Base-by-base conservation (phyloP, 2,797 vertebrate genomes). In the Sciurus carolinensis region DNA sequence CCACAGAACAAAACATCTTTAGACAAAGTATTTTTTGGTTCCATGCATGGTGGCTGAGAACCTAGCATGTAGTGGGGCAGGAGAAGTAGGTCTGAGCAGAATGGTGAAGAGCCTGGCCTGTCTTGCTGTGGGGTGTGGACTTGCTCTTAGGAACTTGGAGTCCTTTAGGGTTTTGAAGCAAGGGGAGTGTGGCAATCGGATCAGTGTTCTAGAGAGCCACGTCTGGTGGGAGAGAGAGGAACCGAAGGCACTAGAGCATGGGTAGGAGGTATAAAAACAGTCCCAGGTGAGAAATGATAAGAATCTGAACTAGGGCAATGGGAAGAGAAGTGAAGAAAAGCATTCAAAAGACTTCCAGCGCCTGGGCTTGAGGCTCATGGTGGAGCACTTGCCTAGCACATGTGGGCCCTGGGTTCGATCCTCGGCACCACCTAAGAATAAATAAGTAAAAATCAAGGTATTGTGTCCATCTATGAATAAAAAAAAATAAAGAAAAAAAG, bases 21-120 rank as follows among this genome's bases (percentile, higher is more conserved):
- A 94, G 75, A 87, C 11, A 66, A 79, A 66, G 12, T 6, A 44
- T 73, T 77, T 84, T 87, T 76, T 30, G 80, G 81, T 67, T 89
- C 66, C 71, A 0, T 36, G 72, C 39, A 1, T 11, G 18, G 36
- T 86, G 59, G 62, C 44, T 0, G 0, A 89, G 15, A 33, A 42
- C 47, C 26, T 84, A 26, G 72, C 33, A 72, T 2, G 9, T 73
- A 26, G 14, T 57, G 39, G 39, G 39, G 87, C 69, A 75, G 24
- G 47, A 75, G 91, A 80, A 54, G 22, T n/a, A 33, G 57, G 44
- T 62, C 84, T 76, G 80, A 94, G 72, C 3, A 7, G 9, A 12
- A n/a, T 5, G 64, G 17, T 2, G 22, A 77, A 62, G 42, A 33
- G 36, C 50, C 33, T 72, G 47, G 69, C 59, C 7, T 1, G 2